Evolutionary conservation across 2,797 vertebrate species (phyloP).

Genomic region (Antrozous pallidus): DNA sequence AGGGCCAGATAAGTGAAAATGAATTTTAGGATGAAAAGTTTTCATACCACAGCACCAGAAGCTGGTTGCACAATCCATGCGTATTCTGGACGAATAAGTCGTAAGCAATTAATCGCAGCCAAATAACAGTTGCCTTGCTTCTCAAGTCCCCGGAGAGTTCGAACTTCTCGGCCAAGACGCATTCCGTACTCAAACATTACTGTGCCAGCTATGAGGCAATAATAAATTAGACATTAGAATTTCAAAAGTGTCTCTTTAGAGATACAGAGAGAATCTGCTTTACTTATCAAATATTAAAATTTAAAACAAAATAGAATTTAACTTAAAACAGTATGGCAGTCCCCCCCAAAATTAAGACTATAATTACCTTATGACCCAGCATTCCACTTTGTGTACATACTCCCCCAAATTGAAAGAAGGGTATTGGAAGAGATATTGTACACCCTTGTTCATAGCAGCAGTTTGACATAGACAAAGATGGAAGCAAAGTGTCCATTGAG

Average conservation of each 20-base stretch:
- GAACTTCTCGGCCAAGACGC: slow-evolving; percentile 93
- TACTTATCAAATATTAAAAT: background rate
- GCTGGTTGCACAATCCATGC: slow-evolving; percentile 96
- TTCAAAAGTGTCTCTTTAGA: background rate
- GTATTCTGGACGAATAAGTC: slow-evolving; percentile 92
- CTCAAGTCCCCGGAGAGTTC: slow-evolving; percentile 90
- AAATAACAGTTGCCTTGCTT: slow-evolving; percentile 96
- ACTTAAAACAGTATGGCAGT: background rate
- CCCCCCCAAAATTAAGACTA: background rate
- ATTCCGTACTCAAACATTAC: slow-evolving; percentile 97
- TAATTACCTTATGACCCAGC: background rate
- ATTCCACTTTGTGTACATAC: background rate
- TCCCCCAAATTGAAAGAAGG: background rate
- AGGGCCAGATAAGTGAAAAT: background rate
- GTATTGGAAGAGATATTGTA: background rate
- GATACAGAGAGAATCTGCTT: background rate
- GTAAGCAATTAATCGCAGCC: slow-evolving; percentile 92
- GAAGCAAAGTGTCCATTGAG: background rate
- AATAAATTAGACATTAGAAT: background rate
- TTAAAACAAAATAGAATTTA: background rate
- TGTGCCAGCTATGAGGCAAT: slow-evolving; percentile 86
- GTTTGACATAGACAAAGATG: background rate
- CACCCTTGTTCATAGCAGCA: background rate
- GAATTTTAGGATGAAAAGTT: background rate
- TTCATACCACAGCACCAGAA: slow-evolving; percentile 86